Conservation (phyloP, 2,797 vertebrate genomes). For the Mormyrus proboscirostris region DNA sequence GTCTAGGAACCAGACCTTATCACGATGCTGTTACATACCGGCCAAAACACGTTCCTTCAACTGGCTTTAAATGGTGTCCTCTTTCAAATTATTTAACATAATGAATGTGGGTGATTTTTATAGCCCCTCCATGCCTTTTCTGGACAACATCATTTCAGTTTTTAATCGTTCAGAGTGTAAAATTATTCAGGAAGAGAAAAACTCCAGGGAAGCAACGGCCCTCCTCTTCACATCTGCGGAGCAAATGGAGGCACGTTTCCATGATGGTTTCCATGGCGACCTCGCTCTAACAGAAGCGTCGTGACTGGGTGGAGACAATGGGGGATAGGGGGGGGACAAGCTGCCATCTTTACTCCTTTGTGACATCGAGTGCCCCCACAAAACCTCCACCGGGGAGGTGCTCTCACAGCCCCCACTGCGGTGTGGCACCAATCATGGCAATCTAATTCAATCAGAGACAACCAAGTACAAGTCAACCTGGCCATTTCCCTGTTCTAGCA, state of each 20-base stretch:
- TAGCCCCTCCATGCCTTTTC: not conserved
- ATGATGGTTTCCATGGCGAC: constrained; percentile 16
- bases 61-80: not conserved
- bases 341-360: not conserved
- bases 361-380: not conserved
- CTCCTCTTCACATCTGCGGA: not conserved
- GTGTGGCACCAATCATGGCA: not conserved
- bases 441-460: not conserved
- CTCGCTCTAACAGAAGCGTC: not conserved
- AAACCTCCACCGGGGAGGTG: not conserved
- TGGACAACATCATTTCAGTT: not conserved
- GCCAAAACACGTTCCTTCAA: not conserved
- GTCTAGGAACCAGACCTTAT: not conserved
- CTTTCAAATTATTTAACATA: not conserved
- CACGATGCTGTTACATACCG: not conserved
- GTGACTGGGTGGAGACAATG: not conserved
- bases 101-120: not conserved
- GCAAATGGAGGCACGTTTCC: constrained; percentile 2
- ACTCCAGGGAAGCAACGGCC: not conserved
- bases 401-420: not conserved
- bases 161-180: not conserved
- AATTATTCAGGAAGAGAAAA: not conserved
- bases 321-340: not conserved
- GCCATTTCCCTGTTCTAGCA: not conserved
- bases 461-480: not conserved